Conservation (phyloP, 2,797 vertebrate genomes). For the Gallinago nigripennis region DNA sequence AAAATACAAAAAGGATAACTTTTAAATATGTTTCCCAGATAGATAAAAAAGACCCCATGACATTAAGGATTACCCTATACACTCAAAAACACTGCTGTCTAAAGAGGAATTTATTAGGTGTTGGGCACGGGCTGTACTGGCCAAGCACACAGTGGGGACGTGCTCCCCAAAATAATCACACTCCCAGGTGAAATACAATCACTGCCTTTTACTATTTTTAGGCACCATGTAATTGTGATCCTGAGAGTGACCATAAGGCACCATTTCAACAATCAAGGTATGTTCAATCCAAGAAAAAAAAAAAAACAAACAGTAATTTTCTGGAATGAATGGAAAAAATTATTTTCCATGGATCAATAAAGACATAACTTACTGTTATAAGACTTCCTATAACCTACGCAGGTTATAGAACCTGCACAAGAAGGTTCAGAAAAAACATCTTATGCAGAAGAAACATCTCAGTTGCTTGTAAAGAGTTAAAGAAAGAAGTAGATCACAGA, state of each 20-base stretch:
- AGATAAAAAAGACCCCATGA: not conserved
- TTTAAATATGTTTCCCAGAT: not conserved
- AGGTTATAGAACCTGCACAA: not conserved
- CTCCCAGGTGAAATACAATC: slow-evolving; percentile 4
- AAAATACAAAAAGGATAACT: not conserved
- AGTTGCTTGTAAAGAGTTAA: not conserved
- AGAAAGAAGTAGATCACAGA: not conserved
- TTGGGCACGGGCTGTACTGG: not conserved
- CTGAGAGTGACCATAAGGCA: not conserved
- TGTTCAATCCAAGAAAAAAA: not conserved
- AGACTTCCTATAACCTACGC: not conserved
- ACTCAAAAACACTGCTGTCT: not conserved
- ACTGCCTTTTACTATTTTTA: slow-evolving; percentile 9
- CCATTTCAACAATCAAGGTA: not conserved
- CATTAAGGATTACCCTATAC: not conserved
- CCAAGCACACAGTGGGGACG: not conserved
- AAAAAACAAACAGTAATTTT: not conserved
- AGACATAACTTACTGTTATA: not conserved
- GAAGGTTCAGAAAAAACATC: not conserved
- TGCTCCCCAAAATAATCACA: not conserved
- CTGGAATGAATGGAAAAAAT: not conserved
- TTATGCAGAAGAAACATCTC: not conserved
- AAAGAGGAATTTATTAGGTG: slow-evolving; percentile 18
- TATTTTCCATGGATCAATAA: not conserved
- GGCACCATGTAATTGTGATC: not conserved